Conservation (phyloP, 2,113 vertebrate species). For the Rostratula benghalensis region DNA sequence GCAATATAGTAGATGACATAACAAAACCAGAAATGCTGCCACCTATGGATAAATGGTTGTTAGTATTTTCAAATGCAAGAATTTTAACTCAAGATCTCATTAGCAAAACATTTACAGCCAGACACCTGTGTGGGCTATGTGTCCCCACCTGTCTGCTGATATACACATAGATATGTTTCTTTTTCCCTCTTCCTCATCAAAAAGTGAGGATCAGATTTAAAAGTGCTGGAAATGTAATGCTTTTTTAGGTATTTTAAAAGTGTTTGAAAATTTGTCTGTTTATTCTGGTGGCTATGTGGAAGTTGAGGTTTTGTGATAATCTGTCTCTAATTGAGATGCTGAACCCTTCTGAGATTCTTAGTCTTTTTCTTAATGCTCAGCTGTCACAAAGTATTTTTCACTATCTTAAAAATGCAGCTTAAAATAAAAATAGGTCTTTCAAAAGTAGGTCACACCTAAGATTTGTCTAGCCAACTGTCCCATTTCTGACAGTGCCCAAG, state of each 20-base stretch:
- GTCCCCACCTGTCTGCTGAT: accelerated
- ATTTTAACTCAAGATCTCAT: neutral
- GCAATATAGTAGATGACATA: neutral
- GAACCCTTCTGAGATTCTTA: neutral
- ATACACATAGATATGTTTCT: accelerated
- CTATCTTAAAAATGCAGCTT: slow-evolving; percentile 24
- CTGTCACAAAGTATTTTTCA: slow-evolving; percentile 47
- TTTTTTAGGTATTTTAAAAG: neutral
- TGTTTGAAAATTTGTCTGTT: neutral
- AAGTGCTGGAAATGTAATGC: neutral
- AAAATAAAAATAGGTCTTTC: slow-evolving; percentile 31
- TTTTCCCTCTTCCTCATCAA: neutral
- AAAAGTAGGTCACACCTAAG: slow-evolving; percentile 41
- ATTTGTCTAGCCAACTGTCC: slow-evolving; percentile 25
- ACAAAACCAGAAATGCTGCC: slow-evolving; percentile 52
- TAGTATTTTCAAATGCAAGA: neutral
- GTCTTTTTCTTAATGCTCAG: neutral
- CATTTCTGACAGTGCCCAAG: slow-evolving; percentile 1
- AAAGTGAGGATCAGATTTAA: neutral
- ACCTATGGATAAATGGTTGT: neutral
- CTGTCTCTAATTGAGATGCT: neutral
- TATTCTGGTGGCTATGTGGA: neutral
- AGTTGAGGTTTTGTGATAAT: neutral
- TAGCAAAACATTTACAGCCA: neutral
- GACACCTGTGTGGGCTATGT: neutral